These are phyloP conservation scores for Hydractinia symbiolongicarpus DNA, from an alignment of 30 jellyfish, hydroid and myxozoan species.

Conservation along the genomic window DNA sequence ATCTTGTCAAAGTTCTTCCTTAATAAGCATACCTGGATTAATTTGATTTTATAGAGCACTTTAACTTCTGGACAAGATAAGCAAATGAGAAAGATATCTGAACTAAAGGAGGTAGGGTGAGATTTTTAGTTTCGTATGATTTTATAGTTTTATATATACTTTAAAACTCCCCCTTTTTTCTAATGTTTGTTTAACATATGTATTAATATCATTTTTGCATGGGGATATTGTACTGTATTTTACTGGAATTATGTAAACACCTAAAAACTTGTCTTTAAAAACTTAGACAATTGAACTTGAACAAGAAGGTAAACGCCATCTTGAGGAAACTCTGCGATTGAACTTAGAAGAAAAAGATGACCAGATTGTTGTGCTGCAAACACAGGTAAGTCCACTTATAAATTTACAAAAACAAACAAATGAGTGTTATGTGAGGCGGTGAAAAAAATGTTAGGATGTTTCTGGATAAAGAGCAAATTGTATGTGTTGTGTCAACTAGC, in stretches of 20 bases:
- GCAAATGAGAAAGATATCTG: slow-evolving; percentile 70
- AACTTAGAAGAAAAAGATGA: slow-evolving; percentile 85
- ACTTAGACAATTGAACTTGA: slow-evolving; percentile 75
- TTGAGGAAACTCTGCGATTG: slow-evolving; percentile 83
- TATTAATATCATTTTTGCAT: no score
- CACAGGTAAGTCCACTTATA: slow-evolving; percentile 51
- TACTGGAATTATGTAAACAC: neutral
- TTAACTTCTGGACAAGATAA: slow-evolving; percentile 85
- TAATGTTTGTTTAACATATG: neutral
- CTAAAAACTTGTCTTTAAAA: neutral
- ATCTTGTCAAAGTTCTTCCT: no score
- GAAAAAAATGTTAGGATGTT: no score
- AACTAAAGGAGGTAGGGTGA: slow-evolving; percentile 74
- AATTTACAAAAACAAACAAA: neutral
- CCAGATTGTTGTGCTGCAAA: slow-evolving; percentile 67
- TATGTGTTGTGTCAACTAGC: no score
- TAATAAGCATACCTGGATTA: no score
- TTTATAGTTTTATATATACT: neutral
- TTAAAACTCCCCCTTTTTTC: neutral
- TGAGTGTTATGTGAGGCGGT: no score
- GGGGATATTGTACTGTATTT: neutral
- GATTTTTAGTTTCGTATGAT: neutral
- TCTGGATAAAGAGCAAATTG: no score
- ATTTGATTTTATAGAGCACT: slow-evolving; percentile 36
- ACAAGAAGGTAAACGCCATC: slow-evolving; percentile 87